Percentiles rank a stretch among this genome's conserved stretches.
Conservation (phyloP, 2,797 vertebrate species). For the Dicrostonyx torquatus region DNA sequence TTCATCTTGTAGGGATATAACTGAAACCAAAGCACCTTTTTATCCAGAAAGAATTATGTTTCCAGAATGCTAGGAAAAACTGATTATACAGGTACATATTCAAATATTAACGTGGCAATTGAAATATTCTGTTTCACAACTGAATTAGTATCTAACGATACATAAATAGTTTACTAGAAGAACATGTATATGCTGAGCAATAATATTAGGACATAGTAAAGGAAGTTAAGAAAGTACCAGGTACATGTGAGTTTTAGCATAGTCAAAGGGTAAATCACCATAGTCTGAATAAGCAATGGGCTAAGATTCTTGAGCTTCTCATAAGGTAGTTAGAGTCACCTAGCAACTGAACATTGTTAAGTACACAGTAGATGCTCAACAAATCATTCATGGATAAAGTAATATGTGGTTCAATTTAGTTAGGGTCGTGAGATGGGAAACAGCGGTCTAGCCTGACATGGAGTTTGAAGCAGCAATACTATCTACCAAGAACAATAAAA, state of each 20-base stretch:
- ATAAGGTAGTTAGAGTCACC: not conserved
- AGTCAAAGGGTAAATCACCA: not conserved
- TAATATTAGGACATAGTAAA: not conserved
- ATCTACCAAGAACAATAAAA: slow-evolving; percentile 62
- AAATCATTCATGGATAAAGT: slow-evolving; percentile 38
- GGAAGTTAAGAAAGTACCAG: not conserved
- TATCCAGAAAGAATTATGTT: not conserved
- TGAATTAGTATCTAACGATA: slow-evolving; percentile 14
- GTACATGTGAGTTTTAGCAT: slow-evolving; percentile 23
- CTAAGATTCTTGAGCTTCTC: not conserved
- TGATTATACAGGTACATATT: not conserved
- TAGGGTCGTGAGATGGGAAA: slow-evolving; percentile 10
- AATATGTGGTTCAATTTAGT: slow-evolving; percentile 20
- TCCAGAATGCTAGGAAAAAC: slow-evolving; percentile 19
- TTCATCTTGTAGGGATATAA: slow-evolving; percentile 37
- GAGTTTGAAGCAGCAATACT: slow-evolving; percentile 45
- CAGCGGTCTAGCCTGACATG: not conserved
- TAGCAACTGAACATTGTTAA: not conserved
- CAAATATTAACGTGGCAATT: not conserved
- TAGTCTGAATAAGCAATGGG: not conserved
- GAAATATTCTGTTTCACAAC: not conserved
- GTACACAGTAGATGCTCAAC: slow-evolving; percentile 38
- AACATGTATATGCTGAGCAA: not conserved
- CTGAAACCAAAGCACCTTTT: slow-evolving; percentile 13
- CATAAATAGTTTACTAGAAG: not conserved